A percentile compares a stretch with the other conserved stretches of the same genome.
Conservation (phyloP, 37 sponge, comb jelly and placozoan species). For the Spongilla lacustris region DNA sequence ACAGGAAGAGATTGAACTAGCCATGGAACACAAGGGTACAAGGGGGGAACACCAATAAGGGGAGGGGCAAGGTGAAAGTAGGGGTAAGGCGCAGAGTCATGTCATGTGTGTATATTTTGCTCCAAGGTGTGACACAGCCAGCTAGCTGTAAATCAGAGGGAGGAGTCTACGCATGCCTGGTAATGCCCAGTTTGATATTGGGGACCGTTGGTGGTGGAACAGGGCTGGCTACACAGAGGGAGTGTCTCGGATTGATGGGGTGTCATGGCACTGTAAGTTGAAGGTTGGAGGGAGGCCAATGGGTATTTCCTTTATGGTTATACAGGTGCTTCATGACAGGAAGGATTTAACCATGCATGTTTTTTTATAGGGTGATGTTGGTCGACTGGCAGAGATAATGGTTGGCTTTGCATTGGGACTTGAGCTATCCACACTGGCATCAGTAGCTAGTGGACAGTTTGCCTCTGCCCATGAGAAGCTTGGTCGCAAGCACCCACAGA, state of each 20-base stretch:
- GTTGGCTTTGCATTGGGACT: slow-evolving; percentile 70
- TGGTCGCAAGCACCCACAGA: slow-evolving; percentile 67
- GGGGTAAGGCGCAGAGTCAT: too few relatives aligned
- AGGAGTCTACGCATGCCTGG: slow-evolving; percentile 68
- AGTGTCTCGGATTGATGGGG: slow-evolving; percentile 79
- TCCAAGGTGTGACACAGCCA: background rate
- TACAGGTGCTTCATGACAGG: too few relatives aligned
- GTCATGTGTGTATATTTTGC: too few relatives aligned
- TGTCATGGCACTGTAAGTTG: slow-evolving; percentile 72
- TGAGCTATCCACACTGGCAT: slow-evolving; percentile 68
- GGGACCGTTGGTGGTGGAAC: slow-evolving; percentile 87
- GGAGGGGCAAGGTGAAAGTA: background rate
- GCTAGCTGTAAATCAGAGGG: slow-evolving; percentile 6
- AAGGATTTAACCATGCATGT: too few relatives aligned
- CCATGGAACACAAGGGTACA: slow-evolving; percentile 17
- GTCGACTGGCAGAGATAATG: slow-evolving; percentile 72
- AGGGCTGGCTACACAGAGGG: slow-evolving; percentile 75
- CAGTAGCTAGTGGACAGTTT: slow-evolving; percentile 81
- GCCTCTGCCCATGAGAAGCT: slow-evolving; percentile 78
- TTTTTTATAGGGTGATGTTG: slow-evolving; percentile 44
- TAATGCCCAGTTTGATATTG: slow-evolving; percentile 54
- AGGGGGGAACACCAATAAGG: background rate
- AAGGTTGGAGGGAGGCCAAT: background rate
- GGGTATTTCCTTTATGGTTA: too few relatives aligned
- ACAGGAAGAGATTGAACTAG: slow-evolving; percentile 9